Evolutionary conservation across 1,140 invertebrate genomes (phyloP).

Genomic region (Caenorhabditis inopinata): DNA sequence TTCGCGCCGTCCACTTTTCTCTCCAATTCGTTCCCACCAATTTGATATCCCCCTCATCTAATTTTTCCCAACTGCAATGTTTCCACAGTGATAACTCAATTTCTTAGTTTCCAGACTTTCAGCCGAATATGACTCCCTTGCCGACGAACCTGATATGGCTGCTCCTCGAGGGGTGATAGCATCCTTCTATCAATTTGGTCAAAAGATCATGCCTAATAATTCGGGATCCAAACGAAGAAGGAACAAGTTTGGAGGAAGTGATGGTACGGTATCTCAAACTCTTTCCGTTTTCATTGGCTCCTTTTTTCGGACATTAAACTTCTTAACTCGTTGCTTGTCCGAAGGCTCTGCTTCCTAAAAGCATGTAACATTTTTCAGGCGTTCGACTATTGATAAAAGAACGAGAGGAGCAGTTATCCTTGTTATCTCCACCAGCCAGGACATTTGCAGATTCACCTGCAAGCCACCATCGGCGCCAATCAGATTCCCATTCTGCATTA

Average conservation of each 20-base stretch:
- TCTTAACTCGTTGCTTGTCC: too few relatives aligned
- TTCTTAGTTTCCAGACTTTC: neutral
- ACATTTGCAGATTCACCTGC: neutral
- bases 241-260: conserved; percentile 36
- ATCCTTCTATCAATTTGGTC: neutral
- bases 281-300: too few relatives aligned
- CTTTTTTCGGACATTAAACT: too few relatives aligned
- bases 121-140: neutral
- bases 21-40: too few relatives aligned
- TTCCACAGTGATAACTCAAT: too few relatives aligned
- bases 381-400: conserved; percentile 3
- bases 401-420: neutral
- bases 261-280: too few relatives aligned
- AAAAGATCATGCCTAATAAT: conserved; percentile 19
- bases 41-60: too few relatives aligned
- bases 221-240: neutral
- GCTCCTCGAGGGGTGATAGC: neutral
- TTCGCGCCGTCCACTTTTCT: too few relatives aligned
- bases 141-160: neutral
- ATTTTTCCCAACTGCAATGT: too few relatives aligned
- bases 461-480: neutral
- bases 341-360: neutral
- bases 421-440: neutral
- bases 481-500: neutral
- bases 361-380: conserved; percentile 17